Evolutionary conservation across 2,888 invertebrate genomes (phyloP), one percentile per base, ranked within the genome.

Genomic region (Drosophila prostipennis): DNA sequence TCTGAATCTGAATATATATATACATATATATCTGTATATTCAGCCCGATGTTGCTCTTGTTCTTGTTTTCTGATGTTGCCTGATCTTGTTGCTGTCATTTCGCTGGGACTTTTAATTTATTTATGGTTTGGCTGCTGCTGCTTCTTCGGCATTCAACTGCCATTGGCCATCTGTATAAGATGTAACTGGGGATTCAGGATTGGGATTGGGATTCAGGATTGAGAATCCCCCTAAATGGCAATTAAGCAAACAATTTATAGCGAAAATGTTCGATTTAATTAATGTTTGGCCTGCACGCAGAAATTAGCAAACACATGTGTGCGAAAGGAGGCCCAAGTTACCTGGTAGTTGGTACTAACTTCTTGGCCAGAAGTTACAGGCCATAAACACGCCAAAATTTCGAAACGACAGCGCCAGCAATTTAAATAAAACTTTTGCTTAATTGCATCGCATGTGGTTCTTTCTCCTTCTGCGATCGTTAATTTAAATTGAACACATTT

Each of bases 361-460:
- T 46, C 64, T 64, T 32, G 65, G 65, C 39, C 64, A 37, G 55
- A 60, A 76, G 65, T 77, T 77, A 74, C 76, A 77, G 67, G 56
- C 78, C 55, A 77, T 59, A 77, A 76, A 63, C 78, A 77, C 77
- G 76, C 55, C 72, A 77, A 71, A 63, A 59, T 65, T 65, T 64
- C 43, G 45, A 36, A 2, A 34, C 52, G 34, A 64, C 74, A 78
- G 80, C 84, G 86, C 80, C 84, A 63, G 79, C 85, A 81, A 83
- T 83, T 83, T 83, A 81, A 87, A 83, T 83, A 83, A 84, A 83
- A 87, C 85, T 83, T 83, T 83, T 83, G 85, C 82, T 83, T 87
- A 83, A 83, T 83, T 83, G 87, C 82, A 80, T 75, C 72, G 82
- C 64, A 48, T 48, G 48, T 34, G 46, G 29, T 32, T 64, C 36